phyloP scores from a whole-genome alignment of 2,888 invertebrate genomes.

The Amphipyra berbera region DNA sequence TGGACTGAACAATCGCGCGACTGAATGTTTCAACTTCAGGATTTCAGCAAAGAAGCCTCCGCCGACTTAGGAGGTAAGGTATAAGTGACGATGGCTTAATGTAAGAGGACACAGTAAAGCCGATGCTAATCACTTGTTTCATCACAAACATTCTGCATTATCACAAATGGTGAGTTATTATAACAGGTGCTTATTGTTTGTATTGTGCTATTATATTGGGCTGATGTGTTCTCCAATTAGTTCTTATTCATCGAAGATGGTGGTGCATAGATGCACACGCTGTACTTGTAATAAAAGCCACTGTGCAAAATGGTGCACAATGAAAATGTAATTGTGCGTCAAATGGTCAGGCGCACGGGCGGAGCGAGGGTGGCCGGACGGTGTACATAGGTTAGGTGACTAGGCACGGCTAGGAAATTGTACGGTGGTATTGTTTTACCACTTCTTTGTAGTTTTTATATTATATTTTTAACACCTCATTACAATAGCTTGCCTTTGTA shows the following conservation, averaged over 20 bases:
- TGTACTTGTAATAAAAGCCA: slow-evolving; percentile 6
- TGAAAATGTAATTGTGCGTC: slow-evolving; percentile 25
- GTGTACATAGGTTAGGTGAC: background rate
- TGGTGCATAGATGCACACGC: slow-evolving; percentile 9
- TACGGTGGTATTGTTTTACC: background rate
- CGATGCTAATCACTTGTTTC: slow-evolving; percentile 43
- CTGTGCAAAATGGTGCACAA: slow-evolving; percentile 15
- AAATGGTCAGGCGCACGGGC: slow-evolving; percentile 14
- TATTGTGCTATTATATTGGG: slow-evolving; percentile 25
- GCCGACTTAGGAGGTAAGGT: slow-evolving; percentile 59
- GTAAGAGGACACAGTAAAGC: slow-evolving; percentile 48
- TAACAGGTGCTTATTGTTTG: slow-evolving; percentile 34
- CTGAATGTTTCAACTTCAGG: slow-evolving; percentile 60
- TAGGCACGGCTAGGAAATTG: background rate
- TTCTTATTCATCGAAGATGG: slow-evolving; percentile 16
- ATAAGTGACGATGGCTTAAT: slow-evolving; percentile 61
- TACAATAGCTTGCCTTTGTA: too few species aligned
- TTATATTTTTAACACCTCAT: too few species aligned
- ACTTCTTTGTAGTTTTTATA: background rate
- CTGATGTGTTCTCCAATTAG: slow-evolving; percentile 34
- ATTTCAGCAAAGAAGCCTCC: slow-evolving; percentile 64
- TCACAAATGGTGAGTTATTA: slow-evolving; percentile 33
- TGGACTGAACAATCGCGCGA: slow-evolving; percentile 64
- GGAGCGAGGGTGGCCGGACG: background rate
- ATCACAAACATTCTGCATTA: slow-evolving; percentile 37